Evolutionary conservation across 2,113 vertebrate genomes (phyloP), one percentile per base, ranked within the genome.

Genomic region (Etheostoma spectabile): DNA sequence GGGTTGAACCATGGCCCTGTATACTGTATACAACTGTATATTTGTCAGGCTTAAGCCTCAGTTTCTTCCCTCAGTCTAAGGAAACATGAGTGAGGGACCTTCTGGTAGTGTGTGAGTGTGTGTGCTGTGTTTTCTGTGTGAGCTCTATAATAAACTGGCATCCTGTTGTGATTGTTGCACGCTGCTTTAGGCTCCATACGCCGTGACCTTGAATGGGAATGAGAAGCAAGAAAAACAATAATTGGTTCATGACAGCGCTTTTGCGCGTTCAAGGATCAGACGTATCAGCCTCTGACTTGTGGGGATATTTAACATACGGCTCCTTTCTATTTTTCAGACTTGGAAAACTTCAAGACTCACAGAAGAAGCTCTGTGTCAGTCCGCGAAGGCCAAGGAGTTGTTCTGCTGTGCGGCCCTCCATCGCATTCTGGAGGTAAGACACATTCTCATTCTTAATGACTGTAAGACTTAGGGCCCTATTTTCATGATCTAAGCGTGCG

Each of bases 311-410:
- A 16, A 84, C 27, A 77, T 8, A 85, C 61, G 80, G 15, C 19
- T 46, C 60, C 59, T 77, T 83, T 21, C 73, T 76, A 72, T 77
- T 90, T 89, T 95, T 88, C 94, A 99, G 98, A 99, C 91, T 95
- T 99, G 8, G 98, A 99, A 88, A 97, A 96, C 93, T 99, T 99
- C 94, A 97, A 97, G 92, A 96, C 96, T 13, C 95, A 97, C 71
- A 96, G 93, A 3, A 95, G 98, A 91, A 98, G 95, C 92, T 97
- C 96, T 0, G 98, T 99, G 18, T 99, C 96, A 0, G 98, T 99
- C 1, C 97, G 98, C 3, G 97, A 97, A 82, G 98, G 98, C 79
- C 98, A 99, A 89, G 98, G 98, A 55, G 97, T 99, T 95, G 98
- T 99, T 42, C 95, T 99, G 68, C 94, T 99, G 8, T 99, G 98